Evolutionary conservation across 2,888 invertebrate species (phyloP).

Genomic region (Eupithecia insigniata): DNA sequence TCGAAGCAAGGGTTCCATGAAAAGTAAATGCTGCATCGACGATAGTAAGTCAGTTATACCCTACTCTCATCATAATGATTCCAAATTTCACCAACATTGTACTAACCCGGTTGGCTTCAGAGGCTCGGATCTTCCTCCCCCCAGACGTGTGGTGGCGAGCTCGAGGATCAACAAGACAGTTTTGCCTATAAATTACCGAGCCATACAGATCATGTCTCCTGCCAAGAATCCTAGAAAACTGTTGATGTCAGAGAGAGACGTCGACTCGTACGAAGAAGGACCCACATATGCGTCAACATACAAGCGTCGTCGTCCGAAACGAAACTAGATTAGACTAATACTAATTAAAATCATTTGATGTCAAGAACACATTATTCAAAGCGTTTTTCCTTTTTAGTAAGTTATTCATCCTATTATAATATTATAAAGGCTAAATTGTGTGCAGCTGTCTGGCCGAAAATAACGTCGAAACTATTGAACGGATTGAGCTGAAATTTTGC

Average conservation of each 20-base stretch:
- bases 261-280: constrained; percentile 49
- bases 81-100: constrained; percentile 65
- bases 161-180: not conserved
- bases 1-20: constrained; percentile 38
- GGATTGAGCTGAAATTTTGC: too few species aligned
- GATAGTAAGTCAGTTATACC: constrained; percentile 50
- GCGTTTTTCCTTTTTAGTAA: not conserved
- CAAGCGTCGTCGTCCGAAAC: not conserved
- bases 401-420: not conserved
- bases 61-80: constrained; percentile 54
- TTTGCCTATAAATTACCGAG: not conserved
- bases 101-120: constrained; percentile 31
- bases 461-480: not conserved
- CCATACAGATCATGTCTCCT: constrained; percentile 7
- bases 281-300: not conserved
- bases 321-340: not conserved
- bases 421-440: too few species aligned
- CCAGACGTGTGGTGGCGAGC: not conserved
- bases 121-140: not conserved
- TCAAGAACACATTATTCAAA: not conserved
- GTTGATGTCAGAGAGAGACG: constrained; percentile 56
- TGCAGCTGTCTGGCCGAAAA: not conserved
- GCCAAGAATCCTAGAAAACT: constrained; percentile 56
- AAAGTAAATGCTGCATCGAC: constrained; percentile 26
- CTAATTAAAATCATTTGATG: not conserved